phyloP scores from a whole-genome alignment of 2,113 vertebrate genomes.

The Crotalus tigris region DNA sequence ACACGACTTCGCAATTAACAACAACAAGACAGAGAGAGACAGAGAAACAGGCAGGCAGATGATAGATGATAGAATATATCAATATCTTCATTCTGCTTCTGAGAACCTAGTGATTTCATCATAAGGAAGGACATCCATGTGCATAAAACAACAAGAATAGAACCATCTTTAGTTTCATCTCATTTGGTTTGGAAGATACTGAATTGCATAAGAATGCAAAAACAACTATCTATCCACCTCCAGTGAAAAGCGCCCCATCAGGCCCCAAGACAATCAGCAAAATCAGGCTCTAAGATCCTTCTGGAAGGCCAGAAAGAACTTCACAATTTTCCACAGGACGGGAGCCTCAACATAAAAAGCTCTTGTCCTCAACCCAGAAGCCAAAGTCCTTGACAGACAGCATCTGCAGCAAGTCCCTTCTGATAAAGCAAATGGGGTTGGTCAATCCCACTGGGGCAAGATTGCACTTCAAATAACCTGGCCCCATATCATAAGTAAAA shows the following conservation, averaged over 20 bases:
- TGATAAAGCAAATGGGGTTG: background rate
- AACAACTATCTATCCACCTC: background rate
- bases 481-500: background rate
- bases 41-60: background rate
- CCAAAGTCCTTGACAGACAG: background rate
- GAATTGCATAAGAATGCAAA: background rate
- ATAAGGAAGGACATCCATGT: background rate
- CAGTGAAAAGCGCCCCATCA: background rate
- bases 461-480: background rate
- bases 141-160: background rate
- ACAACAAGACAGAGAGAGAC: background rate
- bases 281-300: background rate
- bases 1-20: too few species aligned
- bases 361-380: background rate
- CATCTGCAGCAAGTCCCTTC: background rate
- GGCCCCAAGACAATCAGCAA: background rate
- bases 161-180: background rate
- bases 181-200: background rate
- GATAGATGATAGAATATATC: background rate
- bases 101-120: background rate
- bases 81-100: background rate
- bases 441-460: background rate
- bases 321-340: background rate
- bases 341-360: background rate
- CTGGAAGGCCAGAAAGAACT: background rate